Evolutionary conservation across 1,140 invertebrate species (phyloP).

Genomic region (Drosophila asahinai): DNA sequence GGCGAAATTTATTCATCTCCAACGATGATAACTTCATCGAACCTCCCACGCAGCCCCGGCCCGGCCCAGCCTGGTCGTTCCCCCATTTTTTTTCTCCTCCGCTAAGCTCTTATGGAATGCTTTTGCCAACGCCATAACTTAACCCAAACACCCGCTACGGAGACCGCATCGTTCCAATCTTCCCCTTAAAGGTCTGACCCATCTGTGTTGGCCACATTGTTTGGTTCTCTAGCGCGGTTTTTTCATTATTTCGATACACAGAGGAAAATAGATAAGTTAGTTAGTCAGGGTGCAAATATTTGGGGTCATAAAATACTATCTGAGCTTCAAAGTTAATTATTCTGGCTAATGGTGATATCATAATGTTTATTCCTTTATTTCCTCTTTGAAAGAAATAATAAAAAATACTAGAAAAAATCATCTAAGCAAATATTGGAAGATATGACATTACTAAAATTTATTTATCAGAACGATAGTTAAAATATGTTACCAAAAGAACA

Average conservation of each 20-base stretch:
- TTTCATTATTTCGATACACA: constrained; percentile 16
- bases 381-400: too few relatives aligned
- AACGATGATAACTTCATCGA: constrained; percentile 48
- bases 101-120: constrained; percentile 61
- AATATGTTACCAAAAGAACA: too few relatives aligned
- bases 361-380: too few relatives aligned
- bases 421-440: too few relatives aligned
- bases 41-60: constrained; percentile 53
- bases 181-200: constrained; percentile 30
- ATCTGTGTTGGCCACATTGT: constrained; percentile 49
- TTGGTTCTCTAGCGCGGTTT: constrained; percentile 35
- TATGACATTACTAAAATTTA: neutral
- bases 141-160: constrained; percentile 41
- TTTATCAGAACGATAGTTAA: neutral
- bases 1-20: constrained; percentile 49
- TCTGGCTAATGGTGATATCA: neutral
- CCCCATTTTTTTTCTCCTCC: constrained; percentile 26
- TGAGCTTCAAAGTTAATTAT: neutral
- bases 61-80: neutral
- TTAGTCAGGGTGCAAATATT: neutral
- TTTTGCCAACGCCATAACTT: constrained; percentile 66
- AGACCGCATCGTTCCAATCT: constrained; percentile 18
- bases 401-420: too few relatives aligned
- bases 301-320: too few relatives aligned
- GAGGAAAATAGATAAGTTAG: neutral